Evolutionary conservation across 2,113 vertebrate species (phyloP).

Genomic region (Aleadryas rufinucha): DNA sequence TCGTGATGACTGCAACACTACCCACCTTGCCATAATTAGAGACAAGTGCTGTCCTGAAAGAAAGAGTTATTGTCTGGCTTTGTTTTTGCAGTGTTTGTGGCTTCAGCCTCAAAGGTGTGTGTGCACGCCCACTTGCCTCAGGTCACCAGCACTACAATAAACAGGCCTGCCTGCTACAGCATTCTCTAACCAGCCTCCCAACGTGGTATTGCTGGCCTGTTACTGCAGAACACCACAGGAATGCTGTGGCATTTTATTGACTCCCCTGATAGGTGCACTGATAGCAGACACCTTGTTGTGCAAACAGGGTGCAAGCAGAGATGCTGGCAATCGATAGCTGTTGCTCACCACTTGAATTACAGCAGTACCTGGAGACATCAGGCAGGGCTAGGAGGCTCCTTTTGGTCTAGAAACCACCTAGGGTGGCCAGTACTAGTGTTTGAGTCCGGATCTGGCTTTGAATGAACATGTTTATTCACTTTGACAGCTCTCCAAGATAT

Average conservation of each 20-base stretch:
- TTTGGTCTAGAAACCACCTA: neutral
- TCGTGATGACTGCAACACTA: neutral
- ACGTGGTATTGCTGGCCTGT: neutral
- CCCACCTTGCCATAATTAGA: constrained; percentile 31
- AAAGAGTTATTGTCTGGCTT: constrained; percentile 18
- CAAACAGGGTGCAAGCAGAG: constrained; percentile 41
- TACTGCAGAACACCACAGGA: constrained; percentile 51
- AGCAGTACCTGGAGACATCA: constrained; percentile 2
- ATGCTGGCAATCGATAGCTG: constrained; percentile 1
- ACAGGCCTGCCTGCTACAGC: constrained; percentile 21
- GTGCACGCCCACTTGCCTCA: neutral
- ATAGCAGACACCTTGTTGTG: constrained; percentile 62
- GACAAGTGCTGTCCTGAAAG: constrained; percentile 54
- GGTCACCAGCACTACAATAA: constrained; percentile 37
- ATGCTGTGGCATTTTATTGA: neutral
- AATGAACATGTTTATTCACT: neutral
- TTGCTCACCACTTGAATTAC: neutral
- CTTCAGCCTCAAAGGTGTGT: neutral
- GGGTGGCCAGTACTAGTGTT: neutral
- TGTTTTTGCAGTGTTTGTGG: constrained; percentile 31
- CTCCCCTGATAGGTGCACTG: constrained; percentile 10
- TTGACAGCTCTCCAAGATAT: constrained; percentile 78
- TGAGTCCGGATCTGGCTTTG: neutral
- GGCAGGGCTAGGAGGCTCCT: neutral
- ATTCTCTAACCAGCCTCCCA: neutral